phyloP scores from a whole-genome alignment of 2,113 vertebrate genomes.

The Hippoglossus stenolepis region DNA sequence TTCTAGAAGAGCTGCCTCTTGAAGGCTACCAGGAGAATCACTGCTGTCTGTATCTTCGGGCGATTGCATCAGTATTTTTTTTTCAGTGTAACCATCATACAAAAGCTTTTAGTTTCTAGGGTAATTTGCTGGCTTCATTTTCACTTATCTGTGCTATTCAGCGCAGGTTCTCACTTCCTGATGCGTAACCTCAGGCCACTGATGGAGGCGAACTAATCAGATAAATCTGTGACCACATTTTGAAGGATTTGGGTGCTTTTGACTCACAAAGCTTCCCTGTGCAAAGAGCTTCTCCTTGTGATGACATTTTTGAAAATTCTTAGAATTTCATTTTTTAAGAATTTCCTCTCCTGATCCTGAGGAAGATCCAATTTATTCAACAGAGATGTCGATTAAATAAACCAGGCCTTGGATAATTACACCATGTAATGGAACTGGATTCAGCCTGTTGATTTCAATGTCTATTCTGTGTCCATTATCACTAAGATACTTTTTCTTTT shows the following conservation, averaged over 20 bases:
- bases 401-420: no score
- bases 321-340: background rate
- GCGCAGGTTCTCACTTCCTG: background rate
- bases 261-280: background rate
- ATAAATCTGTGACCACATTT: background rate
- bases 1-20: background rate
- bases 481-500: no score
- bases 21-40: background rate
- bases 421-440: background rate
- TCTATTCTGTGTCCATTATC: no score
- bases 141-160: conserved; percentile 10
- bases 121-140: conserved; percentile 1
- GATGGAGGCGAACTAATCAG: conserved; percentile 2
- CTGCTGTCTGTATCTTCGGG: background rate
- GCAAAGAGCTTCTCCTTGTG: background rate
- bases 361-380: background rate
- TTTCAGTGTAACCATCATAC: background rate
- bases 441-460: no score
- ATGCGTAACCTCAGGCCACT: background rate
- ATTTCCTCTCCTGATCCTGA: background rate
- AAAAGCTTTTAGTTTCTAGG: conserved; percentile 3
- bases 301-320: background rate
- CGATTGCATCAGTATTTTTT: no score
- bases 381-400: no score
- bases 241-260: background rate